Conservation (phyloP, 2,113 vertebrate genomes). For the Okapia johnstoni region DNA sequence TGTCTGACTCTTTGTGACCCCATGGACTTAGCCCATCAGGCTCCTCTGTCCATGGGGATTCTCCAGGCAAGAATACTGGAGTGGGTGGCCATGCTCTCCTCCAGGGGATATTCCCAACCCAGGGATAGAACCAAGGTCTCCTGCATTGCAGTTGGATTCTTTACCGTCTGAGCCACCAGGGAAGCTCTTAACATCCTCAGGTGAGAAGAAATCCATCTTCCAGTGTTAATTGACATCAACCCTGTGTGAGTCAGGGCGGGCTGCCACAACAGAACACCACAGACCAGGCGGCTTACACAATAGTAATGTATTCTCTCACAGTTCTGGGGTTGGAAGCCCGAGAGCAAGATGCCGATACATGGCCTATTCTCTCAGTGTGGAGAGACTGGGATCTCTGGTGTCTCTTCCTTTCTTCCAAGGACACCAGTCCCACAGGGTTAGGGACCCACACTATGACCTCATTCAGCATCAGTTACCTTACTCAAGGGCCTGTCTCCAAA, state of each 20-base stretch:
- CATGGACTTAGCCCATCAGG: neutral
- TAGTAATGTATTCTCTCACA: neutral
- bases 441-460: neutral
- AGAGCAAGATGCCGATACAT: neutral
- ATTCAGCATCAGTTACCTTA: neutral
- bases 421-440: neutral
- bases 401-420: neutral
- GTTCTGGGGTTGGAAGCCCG: neutral
- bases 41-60: neutral
- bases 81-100: neutral
- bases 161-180: neutral
- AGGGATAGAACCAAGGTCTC: neutral
- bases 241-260: neutral
- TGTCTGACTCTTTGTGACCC: neutral
- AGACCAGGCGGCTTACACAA: neutral
- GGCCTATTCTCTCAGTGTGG: neutral
- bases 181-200: neutral
- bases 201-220: neutral
- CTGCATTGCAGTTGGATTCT: neutral
- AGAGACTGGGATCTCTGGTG: neutral
- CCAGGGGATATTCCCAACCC: neutral
- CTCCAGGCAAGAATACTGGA: neutral
- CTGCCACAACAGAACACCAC: neutral
- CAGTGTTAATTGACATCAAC: neutral
- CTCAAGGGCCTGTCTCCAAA: neutral